Evolutionary conservation across 2,797 vertebrate genomes (phyloP).

Genomic region (Coranthus polyacanthus): DNA sequence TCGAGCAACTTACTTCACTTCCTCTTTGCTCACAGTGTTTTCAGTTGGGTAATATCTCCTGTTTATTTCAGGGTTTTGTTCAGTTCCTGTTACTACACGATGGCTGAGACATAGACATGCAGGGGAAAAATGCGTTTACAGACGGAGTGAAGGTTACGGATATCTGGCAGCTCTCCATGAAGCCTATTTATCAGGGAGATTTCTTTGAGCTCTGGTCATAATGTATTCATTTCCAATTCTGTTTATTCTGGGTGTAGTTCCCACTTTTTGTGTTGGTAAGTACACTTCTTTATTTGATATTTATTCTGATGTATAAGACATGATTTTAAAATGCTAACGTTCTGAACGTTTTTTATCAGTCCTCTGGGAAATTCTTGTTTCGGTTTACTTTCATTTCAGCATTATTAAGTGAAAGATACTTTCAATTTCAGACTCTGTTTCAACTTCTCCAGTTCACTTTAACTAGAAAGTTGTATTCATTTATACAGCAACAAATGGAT

Average conservation of each 20-base stretch:
- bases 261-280: conserved; percentile 54
- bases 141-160: not conserved
- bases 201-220: not conserved
- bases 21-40: conserved; percentile 44
- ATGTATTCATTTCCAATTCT: conserved; percentile 27
- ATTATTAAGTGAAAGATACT: no score
- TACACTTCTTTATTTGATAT: not conserved
- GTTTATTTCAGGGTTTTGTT: conserved; percentile 59
- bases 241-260: conserved; percentile 12
- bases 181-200: not conserved
- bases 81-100: conserved; percentile 71
- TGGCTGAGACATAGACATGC: not conserved
- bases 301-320: not conserved
- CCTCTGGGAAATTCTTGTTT: conserved; percentile 11
- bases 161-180: not conserved
- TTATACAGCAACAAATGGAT: no score
- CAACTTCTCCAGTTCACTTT: no score
- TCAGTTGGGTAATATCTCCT: conserved; percentile 64
- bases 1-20: conserved; percentile 55
- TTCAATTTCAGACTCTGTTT: no score
- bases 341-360: no score
- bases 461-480: no score
- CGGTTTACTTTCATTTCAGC: conserved; percentile 39
- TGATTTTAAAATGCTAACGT: no score
- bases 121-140: not conserved